Base-by-base conservation (phyloP, 2,888 invertebrate genomes). In the Cheilosia scutellata region DNA sequence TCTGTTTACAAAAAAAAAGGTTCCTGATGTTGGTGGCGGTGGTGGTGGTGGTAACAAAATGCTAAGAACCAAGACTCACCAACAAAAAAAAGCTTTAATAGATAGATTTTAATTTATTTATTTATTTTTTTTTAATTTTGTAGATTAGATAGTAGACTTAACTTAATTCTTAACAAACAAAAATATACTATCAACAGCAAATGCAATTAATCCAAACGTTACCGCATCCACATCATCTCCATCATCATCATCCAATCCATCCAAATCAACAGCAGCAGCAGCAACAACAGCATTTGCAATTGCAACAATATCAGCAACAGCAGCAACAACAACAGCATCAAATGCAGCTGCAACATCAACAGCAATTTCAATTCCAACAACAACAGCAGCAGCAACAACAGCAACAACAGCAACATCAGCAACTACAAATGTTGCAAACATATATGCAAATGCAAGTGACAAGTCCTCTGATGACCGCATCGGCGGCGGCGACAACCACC, bases 191-290 rank as follows among this genome's bases (percentile, higher is more conserved):
- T 88, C 89, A 83, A 92, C 90, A 92, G 92, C 92, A 92, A 92
- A 91, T 92, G 91, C 92, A 92, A 91, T 90, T 92, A 90, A 90
- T 92, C 89, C 91, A 91, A 89, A 90, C 92, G 89, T 89, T 90
- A 88, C 91, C 92, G 88, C 83, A 87, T 84, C 91, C 92, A 88
- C 79, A 84, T 80, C 87, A 87, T 72, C 87, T 79, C 33, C 87
- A 84, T 76, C 84, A 84, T 66, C 87, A 87, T 80, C 83, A 87
- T 82, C 87, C 82, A 63, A 27, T 82, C 47, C 82, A 86, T 62
- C 86, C 82, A 71, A 72, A 75, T 63, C 83, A 79, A 29, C 87
- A 83, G 42, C 75, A 76, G 47, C 75, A 76, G 86, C 90, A 90
- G 88, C 90, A 91, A 87, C 91, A 91, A 87, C 91, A 91, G 88